Base-by-base conservation (phyloP, 2,888 invertebrate genomes). In the Nemotelus nigrinus region DNA sequence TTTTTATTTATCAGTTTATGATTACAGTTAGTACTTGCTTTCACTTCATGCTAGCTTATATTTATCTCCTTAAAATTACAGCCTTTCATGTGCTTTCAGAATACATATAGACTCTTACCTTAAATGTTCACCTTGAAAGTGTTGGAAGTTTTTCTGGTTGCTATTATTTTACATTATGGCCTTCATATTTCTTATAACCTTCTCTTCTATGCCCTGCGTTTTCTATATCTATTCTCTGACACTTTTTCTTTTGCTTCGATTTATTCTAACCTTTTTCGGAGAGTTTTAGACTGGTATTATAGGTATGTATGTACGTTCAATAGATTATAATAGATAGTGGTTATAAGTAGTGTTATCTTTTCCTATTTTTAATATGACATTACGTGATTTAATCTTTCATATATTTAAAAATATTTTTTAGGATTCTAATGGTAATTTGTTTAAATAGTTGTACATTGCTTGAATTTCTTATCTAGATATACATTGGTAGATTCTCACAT, bases 21-120 rank as follows among this genome's bases (percentile, higher is more conserved):
- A 77, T 77, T 77, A 77, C 76, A 77, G 65, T 77, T 67, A 77
- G 65, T 68, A 68, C 50, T 77, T 68, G 25, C 55, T 47, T 58
- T 77, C 50, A 65, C 68, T 57, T 58, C 58, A 65, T 77, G 68
- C 65, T 76, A 76, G 63, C 60, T 47, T 68, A 74, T 25, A 63
- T 74, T 63, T 77, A 44, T 76, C 48, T 77, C 58, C 76, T 77
- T 77, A 77, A 77, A 77, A 77, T 77, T 77, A 77, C 76, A 77
- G 76, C 76, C 76, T 77, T 77, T 67, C 58, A 77, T 77, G 76
- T 77, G 76, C 58, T 76, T 65, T 77, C 48, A 65, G 45, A 65
- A 8, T 63, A 76, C 63, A 65, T 76, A 55, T 76, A 64, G 57
- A 64, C 58, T 55, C 65, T 60, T 63, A 8, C 63, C 55, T 65